Evolutionary conservation across 2,888 invertebrate genomes (phyloP), one percentile per base, ranked within the genome.

Genomic region (Lycaena phlaeas): DNA sequence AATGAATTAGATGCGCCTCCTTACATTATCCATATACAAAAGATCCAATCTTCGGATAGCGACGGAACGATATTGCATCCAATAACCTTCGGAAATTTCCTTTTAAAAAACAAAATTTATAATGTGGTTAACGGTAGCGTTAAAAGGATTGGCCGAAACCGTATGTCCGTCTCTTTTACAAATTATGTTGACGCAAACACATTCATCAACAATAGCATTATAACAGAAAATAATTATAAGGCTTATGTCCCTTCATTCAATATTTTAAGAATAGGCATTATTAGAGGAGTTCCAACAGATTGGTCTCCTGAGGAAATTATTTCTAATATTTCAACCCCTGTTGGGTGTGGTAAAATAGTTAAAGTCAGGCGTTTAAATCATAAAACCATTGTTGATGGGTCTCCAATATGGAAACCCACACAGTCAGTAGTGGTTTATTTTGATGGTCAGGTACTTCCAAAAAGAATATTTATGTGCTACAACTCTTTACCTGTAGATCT

Each of bases 401-500:
- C 14, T 7, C 7, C 9, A 9, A 7, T n/a, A 2, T 29, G 14
- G 14, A 29, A 14, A 14, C 14, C 14, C 14, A 29, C 29, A 1
- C 14, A 15, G 3, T 14, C 29, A 2, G 29, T 29, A 1, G 29
- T 29, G 6, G 4, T 29, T 3, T 14, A 14, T 7, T 29, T 29
- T 29, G 29, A 29, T 29, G 29, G 29, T 1, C 29, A 29, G 9
- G 7, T 7, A 9, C n/a, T 29, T n/a, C 29, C 29, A 2, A 29
- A 29, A 6, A 28, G 28, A 12, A 14, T 28, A 2, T 28, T 7
- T 5, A 28, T 14, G 28, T 28, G 14, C 9, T 28, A 29, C n/a
- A 14, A 29, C 4, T 4, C 14, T n/a, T 4, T 14, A 1, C 30
- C 37, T n/a, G 47, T 44, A 7, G 42, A 46, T 6, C 7, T 49